Percentiles rank a stretch among this genome's conserved stretches.
Evolutionary conservation across 2,797 vertebrate genomes (phyloP).

Genomic region (Nasua narica): DNA sequence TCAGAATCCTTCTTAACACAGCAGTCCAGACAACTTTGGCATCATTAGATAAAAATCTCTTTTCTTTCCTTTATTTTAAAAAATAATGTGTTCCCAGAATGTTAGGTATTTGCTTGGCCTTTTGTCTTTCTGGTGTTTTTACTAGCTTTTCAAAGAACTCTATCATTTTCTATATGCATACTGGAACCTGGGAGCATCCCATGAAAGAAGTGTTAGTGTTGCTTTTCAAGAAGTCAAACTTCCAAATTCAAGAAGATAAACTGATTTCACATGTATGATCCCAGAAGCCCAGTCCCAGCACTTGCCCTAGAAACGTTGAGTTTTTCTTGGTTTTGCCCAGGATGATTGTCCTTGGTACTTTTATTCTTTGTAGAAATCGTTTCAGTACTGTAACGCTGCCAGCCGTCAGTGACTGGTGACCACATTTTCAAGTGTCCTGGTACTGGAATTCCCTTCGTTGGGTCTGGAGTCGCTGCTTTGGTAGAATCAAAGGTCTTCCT

Average conservation of each 20-base stretch:
- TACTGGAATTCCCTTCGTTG: background rate
- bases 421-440: background rate
- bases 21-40: background rate
- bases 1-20: background rate
- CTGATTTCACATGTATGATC: constrained; percentile 22
- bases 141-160: constrained; percentile 36
- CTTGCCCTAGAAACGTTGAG: constrained; percentile 53
- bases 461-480: background rate
- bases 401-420: background rate
- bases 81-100: background rate
- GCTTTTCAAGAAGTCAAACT: constrained; percentile 22
- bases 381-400: background rate
- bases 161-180: constrained; percentile 40
- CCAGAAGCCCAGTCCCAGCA: background rate
- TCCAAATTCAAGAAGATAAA: constrained; percentile 45
- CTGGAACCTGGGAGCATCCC: constrained; percentile 51
- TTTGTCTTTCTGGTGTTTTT: background rate
- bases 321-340: constrained; percentile 86
- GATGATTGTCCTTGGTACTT: background rate
- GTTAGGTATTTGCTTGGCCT: background rate
- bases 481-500: background rate
- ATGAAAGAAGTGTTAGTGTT: constrained; percentile 19
- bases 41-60: background rate
- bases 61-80: background rate
- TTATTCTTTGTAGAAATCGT: background rate